Evolutionary conservation across 2,113 vertebrate species (phyloP).

Genomic region (Sula dactylatra): DNA sequence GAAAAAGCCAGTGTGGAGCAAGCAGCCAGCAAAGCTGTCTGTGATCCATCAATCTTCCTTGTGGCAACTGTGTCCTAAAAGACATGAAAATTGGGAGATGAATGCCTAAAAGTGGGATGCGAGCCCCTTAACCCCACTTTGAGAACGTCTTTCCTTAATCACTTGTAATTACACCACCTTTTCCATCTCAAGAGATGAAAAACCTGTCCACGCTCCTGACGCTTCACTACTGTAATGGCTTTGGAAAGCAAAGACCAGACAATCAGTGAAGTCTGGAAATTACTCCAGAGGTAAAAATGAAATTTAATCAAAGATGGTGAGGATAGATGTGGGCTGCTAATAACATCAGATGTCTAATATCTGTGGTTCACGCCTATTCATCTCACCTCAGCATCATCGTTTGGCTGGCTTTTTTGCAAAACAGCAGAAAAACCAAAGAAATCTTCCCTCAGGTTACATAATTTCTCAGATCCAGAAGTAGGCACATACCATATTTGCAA

Average conservation of each 20-base stretch:
- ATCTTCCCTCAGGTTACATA: background rate
- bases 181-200: constrained; percentile 14
- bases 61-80: background rate
- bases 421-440: background rate
- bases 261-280: background rate
- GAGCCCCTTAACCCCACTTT: background rate
- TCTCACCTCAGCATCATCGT: background rate
- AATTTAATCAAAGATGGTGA: background rate
- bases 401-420: background rate
- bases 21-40: background rate
- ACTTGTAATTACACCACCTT: background rate
- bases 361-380: background rate
- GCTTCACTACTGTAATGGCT: background rate
- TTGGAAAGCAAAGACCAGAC: background rate
- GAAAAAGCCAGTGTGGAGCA: background rate
- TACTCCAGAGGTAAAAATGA: background rate
- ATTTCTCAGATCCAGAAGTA: background rate
- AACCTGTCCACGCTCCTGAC: background rate
- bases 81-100: background rate
- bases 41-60: background rate
- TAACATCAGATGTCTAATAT: background rate
- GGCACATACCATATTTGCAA: background rate
- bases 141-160: background rate
- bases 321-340: background rate
- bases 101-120: background rate